Evolutionary conservation across 2,113 vertebrate species (phyloP).

Genomic region (Deroptyus accipitrinus): DNA sequence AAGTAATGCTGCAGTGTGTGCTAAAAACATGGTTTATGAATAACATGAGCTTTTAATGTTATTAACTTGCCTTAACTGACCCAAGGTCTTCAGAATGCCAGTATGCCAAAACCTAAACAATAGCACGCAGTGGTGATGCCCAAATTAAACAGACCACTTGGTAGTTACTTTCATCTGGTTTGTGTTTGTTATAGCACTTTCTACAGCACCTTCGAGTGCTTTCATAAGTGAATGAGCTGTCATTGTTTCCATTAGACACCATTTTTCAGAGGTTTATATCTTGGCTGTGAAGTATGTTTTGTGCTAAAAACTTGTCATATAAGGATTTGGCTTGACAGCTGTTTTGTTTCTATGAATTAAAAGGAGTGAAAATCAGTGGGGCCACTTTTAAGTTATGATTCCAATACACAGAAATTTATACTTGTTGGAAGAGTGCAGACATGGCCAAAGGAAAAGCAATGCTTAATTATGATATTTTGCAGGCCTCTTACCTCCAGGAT

Average conservation of each 20-base stretch:
- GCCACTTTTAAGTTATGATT: neutral
- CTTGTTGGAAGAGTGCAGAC: neutral
- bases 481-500: neutral
- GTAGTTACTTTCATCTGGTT: neutral
- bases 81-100: neutral
- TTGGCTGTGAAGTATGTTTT: neutral
- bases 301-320: neutral
- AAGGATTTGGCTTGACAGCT: neutral
- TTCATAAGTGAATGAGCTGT: neutral
- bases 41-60: neutral
- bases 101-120: neutral
- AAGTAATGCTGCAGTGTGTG: neutral
- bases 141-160: neutral
- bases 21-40: neutral
- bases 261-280: conserved; percentile 30
- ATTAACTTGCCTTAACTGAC: neutral
- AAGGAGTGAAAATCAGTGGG: neutral
- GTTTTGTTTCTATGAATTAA: conserved; percentile 1
- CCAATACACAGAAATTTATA: neutral
- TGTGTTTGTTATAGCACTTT: neutral
- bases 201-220: neutral
- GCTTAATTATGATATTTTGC: conserved; percentile 14
- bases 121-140: neutral
- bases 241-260: conserved; percentile 9
- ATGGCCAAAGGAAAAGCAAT: neutral